Conservation (phyloP, 2,113 vertebrate genomes). For the Hyaena hyaena region DNA sequence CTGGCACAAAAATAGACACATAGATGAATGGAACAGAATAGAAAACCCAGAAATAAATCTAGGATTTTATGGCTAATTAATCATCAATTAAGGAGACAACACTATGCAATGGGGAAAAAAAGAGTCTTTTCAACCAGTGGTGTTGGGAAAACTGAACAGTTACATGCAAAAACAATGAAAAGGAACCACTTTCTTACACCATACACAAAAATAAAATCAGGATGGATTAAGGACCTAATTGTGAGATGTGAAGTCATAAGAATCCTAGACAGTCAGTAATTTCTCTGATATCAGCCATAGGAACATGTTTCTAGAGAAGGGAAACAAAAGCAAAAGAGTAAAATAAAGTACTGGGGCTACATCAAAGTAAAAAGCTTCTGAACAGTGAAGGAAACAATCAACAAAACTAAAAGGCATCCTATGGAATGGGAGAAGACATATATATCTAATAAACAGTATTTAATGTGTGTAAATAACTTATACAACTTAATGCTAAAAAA, state of each 20-base stretch:
- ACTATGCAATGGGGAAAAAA: background rate
- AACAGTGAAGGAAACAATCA: background rate
- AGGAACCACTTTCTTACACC: background rate
- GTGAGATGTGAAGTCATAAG: background rate
- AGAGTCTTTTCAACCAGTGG: background rate
- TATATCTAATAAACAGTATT: background rate
- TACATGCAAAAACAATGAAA: background rate
- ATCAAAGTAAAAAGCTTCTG: background rate
- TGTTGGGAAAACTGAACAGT: background rate
- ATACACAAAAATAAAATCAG: background rate
- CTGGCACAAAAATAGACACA: background rate
- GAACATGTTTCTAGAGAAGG: background rate
- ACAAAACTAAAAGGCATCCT: background rate
- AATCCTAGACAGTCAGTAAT: background rate
- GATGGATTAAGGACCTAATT: background rate
- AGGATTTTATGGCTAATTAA: background rate
- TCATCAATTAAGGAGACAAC: background rate
- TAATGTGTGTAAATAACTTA: background rate
- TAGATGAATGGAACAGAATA: background rate
- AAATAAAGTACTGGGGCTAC: background rate
- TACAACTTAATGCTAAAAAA: background rate
- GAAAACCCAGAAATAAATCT: background rate
- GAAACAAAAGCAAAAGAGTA: background rate
- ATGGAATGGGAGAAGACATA: background rate
- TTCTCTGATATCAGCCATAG: background rate